A percentile compares a stretch with the other conserved stretches of the same genome.
phyloP scores from a whole-genome alignment of 2,113 vertebrate species.

The Atherinomorus stipes region DNA sequence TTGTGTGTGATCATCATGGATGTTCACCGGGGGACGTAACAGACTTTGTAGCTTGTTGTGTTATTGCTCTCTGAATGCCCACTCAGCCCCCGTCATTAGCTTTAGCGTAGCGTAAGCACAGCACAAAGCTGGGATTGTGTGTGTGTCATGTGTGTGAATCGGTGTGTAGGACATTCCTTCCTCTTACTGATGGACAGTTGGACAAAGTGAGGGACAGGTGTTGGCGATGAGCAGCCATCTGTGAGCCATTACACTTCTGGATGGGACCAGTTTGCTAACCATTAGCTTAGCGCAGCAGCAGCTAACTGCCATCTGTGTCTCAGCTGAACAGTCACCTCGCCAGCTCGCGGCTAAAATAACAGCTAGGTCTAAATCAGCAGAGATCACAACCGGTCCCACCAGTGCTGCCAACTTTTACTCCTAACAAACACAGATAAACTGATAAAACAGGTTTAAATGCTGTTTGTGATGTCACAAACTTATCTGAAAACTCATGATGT shows the following conservation, averaged over 20 bases:
- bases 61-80: constrained; percentile 30
- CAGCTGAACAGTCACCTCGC: neutral
- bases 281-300: constrained; percentile 44
- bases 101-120: constrained; percentile 33
- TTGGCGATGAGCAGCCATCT: neutral
- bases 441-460: neutral
- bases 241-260: too few relatives aligned
- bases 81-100: constrained; percentile 26
- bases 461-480: too few relatives aligned
- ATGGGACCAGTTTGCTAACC: neutral
- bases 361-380: constrained; percentile 2
- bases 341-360: constrained; percentile 7
- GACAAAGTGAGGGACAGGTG: constrained; percentile 26
- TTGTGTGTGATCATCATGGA: constrained; percentile 17
- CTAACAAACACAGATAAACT: too few relatives aligned
- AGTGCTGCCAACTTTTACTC: neutral
- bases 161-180: neutral
- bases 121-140: constrained; percentile 1
- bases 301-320: constrained; percentile 40
- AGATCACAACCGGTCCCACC: neutral
- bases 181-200: constrained; percentile 2
- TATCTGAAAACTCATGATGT: too few relatives aligned
- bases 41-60: constrained; percentile 37
- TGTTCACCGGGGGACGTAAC: constrained; percentile 24
- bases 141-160: neutral